phyloP scores from a whole-genome alignment of 2,888 invertebrate species.

The Brachypterus glaber region DNA sequence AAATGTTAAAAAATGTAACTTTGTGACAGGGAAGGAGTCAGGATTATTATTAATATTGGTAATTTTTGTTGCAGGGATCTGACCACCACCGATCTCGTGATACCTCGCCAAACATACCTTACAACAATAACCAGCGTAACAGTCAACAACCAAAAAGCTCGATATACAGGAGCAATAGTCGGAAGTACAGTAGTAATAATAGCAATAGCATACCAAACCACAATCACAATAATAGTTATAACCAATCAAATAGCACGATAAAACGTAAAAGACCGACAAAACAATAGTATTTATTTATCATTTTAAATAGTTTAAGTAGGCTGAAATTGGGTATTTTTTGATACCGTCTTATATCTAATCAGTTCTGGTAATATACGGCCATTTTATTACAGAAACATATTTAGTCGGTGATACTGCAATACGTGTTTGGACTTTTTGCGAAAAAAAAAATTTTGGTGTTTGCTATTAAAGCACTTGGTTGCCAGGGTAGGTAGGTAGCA shows the following conservation, averaged over 20 bases:
- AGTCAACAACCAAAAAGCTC: constrained; percentile 15
- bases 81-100: constrained; percentile 37
- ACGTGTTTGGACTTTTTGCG: too few relatives aligned
- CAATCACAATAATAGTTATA: constrained; percentile 20
- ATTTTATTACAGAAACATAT: too few relatives aligned
- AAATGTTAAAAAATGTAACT: neutral
- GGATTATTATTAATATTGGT: constrained; percentile 1
- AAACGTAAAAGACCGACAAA: constrained; percentile 29
- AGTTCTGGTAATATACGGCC: too few relatives aligned
- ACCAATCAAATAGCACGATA: constrained; percentile 22
- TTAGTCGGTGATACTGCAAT: too few relatives aligned
- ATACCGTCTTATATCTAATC: too few relatives aligned
- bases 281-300: constrained; percentile 23
- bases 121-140: constrained; percentile 23
- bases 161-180: constrained; percentile 21
- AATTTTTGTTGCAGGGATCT: constrained; percentile 31
- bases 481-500: too few relatives aligned
- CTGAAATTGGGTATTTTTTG: too few relatives aligned
- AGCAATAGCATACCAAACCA: too few relatives aligned
- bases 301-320: too few relatives aligned
- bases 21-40: neutral
- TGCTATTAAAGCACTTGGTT: too few relatives aligned
- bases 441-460: too few relatives aligned
- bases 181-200: constrained; percentile 20
- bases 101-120: constrained; percentile 36